Percentiles rank a stretch among this genome's conserved stretches.
Evolutionary conservation across 1,140 invertebrate genomes (phyloP).

Genomic region (Nephotettix cincticeps): DNA sequence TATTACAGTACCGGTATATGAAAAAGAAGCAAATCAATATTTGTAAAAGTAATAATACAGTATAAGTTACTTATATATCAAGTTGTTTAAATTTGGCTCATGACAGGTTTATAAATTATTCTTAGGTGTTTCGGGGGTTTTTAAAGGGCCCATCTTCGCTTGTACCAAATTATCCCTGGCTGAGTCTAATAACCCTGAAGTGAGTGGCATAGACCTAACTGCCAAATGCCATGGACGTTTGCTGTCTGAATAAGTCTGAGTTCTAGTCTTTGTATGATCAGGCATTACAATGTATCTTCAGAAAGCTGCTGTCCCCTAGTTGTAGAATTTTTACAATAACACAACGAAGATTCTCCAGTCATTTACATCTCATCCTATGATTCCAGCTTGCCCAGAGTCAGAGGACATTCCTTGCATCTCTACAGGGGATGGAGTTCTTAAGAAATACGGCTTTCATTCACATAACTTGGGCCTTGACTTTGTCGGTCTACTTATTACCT

Average conservation of each 20-base stretch:
- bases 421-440: slow-evolving; percentile 44
- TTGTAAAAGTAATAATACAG: too few relatives aligned
- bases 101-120: not conserved
- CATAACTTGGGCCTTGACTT: slow-evolving; percentile 46
- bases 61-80: too few relatives aligned
- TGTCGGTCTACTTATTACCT: slow-evolving; percentile 43
- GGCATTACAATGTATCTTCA: not conserved
- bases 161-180: too few relatives aligned
- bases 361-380: not conserved
- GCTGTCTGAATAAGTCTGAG: not conserved
- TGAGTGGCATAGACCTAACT: not conserved
- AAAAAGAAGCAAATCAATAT: too few relatives aligned
- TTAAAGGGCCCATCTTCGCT: too few relatives aligned
- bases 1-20: too few relatives aligned
- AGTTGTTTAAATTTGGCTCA: not conserved
- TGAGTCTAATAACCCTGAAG: too few relatives aligned
- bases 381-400: slow-evolving; percentile 45
- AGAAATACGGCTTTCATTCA: slow-evolving; percentile 46
- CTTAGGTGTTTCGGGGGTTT: not conserved
- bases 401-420: slow-evolving; percentile 46
- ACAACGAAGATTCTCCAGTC: not conserved
- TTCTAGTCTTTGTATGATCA: not conserved
- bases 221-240: not conserved
- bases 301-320: not conserved
- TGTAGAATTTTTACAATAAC: not conserved